Conservation (phyloP, 2,888 invertebrate species). For the Acanthosepion esculentum region DNA sequence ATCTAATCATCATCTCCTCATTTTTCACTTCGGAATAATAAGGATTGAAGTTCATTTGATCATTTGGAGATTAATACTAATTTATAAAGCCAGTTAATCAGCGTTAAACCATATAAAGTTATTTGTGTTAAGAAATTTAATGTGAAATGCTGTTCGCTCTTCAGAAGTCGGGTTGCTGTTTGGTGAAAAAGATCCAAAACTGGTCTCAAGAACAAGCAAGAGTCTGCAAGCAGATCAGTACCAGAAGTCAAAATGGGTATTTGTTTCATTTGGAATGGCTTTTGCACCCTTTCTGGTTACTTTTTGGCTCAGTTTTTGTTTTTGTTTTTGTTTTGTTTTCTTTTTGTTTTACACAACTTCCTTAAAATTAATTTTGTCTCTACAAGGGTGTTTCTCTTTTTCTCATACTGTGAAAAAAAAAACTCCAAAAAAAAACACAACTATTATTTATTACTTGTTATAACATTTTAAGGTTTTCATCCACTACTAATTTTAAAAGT, state of each 20-base stretch:
- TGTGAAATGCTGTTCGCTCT: neutral
- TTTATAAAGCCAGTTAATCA: neutral
- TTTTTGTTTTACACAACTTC: neutral
- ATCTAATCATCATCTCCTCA: no score
- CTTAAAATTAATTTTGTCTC: neutral
- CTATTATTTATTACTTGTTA: neutral
- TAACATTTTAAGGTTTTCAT: neutral
- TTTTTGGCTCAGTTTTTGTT: neutral
- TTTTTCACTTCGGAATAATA: neutral
- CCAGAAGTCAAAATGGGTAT: slow-evolving; percentile 33
- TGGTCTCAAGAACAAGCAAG: neutral
- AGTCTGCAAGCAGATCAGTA: slow-evolving; percentile 6
- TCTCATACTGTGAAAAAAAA: neutral
- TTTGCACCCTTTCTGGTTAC: slow-evolving; percentile 33
- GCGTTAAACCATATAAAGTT: neutral
- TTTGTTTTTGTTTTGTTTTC: neutral
- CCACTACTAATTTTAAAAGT: neutral
- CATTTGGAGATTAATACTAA: neutral
- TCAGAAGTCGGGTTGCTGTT: neutral
- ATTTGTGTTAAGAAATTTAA: neutral
- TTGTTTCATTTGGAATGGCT: slow-evolving; percentile 14
- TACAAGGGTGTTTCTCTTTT: neutral
- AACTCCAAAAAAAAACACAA: neutral
- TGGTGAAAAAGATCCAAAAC: slow-evolving; percentile 33
- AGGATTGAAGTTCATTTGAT: neutral